These are phyloP conservation scores for Apeira syringaria DNA, from an alignment of 2,888 invertebrate genomes.

Conservation along the genomic window DNA sequence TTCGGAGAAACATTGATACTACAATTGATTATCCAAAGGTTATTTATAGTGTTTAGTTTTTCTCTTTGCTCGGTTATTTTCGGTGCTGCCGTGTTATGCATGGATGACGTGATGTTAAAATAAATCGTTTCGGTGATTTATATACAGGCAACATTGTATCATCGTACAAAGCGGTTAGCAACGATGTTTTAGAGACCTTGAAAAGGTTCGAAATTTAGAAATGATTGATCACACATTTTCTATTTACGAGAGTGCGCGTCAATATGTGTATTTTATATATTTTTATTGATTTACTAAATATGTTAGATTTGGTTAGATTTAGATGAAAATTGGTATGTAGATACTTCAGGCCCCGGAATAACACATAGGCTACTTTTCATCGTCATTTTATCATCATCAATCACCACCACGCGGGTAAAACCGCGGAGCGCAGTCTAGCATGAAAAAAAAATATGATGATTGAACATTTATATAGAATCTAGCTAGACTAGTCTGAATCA, in stretches of 20 bases:
- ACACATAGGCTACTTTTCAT: too few relatives aligned
- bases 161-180: slow-evolving; percentile 23
- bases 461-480: not conserved
- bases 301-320: too few relatives aligned
- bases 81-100: slow-evolving; percentile 21
- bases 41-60: slow-evolving; percentile 10
- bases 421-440: too few relatives aligned
- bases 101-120: slow-evolving; percentile 23
- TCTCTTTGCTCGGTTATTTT: slow-evolving; percentile 12
- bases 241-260: too few relatives aligned
- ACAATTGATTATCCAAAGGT: slow-evolving; percentile 3
- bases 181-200: slow-evolving; percentile 23
- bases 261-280: too few relatives aligned
- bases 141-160: slow-evolving; percentile 24
- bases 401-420: too few relatives aligned
- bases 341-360: too few relatives aligned
- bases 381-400: too few relatives aligned
- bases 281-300: too few relatives aligned
- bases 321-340: too few relatives aligned
- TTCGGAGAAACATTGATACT: slow-evolving; percentile 11
- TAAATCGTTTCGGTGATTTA: slow-evolving; percentile 26
- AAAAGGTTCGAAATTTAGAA: slow-evolving; percentile 7
- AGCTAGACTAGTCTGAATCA: not conserved
- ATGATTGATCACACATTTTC: slow-evolving; percentile 2
- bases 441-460: too few relatives aligned